Base-by-base conservation (phyloP, 2,113 vertebrate genomes). In the Sigmodon hispidus region DNA sequence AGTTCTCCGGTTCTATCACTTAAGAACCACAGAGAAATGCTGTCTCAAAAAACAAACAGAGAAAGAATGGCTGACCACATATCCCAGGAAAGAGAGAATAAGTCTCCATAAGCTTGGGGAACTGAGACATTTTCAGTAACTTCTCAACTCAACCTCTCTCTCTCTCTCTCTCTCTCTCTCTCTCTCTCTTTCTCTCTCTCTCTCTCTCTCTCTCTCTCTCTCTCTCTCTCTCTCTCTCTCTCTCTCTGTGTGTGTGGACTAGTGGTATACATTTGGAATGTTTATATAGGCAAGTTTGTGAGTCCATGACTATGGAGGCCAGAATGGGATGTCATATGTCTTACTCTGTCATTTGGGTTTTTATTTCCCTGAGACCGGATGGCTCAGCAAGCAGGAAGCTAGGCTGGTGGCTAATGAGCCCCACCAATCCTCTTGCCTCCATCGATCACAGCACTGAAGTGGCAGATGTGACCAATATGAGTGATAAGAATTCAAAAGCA, bases 1-100 rank as follows among this genome's bases (percentile, higher is more conserved):
- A 91, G 50, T 8, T 50, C 86, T 90, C 90, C 50, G 40, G 34
- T 67, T 94, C 83, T 83, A 52, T 70, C 63, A 59, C 69, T 94
- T 79, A 52, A 5, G 52, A 19, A 69, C 12, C 45, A 59, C 10
- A 40, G 17, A 70, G 69, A 70, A 70, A n/a, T 3, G 17, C 69
- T 70, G 36, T 36, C 69, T 70, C 9, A 19, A 70, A 70, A 70
- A 70, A 21, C 36, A 1, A n/a, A 70, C 36, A 34, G 36, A 63
- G 22, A 29, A 63, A 5, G 45, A 29, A 63, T 5, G 45, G 52
- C 10, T 55, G 45, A n/a, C 69, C 57, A 13, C 84, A 63, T 24
- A 13, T 29, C 36, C 17, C 2, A 31, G 50, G 24, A 93, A 4
- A 79, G 1, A 90, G 6, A 50, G 22, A 83, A 61, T 19, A 9